These are phyloP conservation scores for Thalassaphorura encarpata DNA, from an alignment of 1,140 invertebrate species.

Conservation along the genomic window DNA sequence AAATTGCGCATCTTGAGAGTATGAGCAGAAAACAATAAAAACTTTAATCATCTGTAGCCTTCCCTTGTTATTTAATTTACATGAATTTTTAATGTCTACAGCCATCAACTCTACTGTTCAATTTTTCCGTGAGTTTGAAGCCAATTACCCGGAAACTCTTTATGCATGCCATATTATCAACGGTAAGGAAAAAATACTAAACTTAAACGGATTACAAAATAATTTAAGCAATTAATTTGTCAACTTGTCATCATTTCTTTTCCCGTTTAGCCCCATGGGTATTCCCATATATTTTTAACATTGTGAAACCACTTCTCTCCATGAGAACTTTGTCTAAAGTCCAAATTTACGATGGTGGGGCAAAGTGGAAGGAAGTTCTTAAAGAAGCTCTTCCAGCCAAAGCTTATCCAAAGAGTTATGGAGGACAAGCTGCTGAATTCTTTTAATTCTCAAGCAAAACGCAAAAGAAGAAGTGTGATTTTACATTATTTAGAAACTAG, in stretches of 20 bases:
- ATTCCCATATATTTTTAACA: conserved; percentile 13
- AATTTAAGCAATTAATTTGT: background rate
- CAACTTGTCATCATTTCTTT: background rate
- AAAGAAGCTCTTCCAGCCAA: background rate
- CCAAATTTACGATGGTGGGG: conserved; percentile 4
- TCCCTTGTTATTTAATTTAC: background rate
- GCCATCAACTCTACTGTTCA: conserved; percentile 12
- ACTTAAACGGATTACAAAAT: background rate
- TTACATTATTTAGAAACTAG: too few species aligned
- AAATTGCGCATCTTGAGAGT: conserved; percentile 16
- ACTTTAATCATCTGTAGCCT: too few species aligned
- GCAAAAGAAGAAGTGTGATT: too few species aligned
- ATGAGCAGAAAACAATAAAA: too few species aligned
- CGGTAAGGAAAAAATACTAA: conserved; percentile 41
- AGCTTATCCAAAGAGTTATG: background rate
- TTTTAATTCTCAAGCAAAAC: too few species aligned
- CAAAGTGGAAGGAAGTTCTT: conserved; percentile 9
- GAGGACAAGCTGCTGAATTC: too few species aligned
- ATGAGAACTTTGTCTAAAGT: conserved; percentile 12
- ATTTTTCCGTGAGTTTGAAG: conserved; percentile 43
- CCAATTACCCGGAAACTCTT: conserved; percentile 78
- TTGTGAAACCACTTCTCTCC: conserved; percentile 15
- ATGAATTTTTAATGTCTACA: background rate
- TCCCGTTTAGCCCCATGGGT: conserved; percentile 13
- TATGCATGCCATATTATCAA: conserved; percentile 78